Evolutionary conservation across 2,113 vertebrate genomes (phyloP).

Genomic region (Cephalopterus ornatus): DNA sequence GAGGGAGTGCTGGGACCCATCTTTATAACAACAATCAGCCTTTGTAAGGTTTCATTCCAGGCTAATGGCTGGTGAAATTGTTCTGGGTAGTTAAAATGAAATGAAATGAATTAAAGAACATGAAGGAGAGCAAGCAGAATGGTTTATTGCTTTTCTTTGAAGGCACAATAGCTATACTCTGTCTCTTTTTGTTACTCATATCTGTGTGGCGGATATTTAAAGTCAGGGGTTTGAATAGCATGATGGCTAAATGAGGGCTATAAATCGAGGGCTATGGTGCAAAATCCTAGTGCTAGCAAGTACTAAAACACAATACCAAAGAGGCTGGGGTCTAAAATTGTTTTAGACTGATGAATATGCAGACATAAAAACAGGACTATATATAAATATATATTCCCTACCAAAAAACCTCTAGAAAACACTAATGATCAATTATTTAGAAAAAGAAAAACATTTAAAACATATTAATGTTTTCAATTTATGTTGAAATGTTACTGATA

Average conservation of each 20-base stretch:
- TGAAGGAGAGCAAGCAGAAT: constrained; percentile 72
- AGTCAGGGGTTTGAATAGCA: constrained; percentile 64
- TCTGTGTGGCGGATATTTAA: constrained; percentile 71
- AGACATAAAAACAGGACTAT: not conserved
- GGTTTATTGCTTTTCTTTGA: constrained; percentile 80
- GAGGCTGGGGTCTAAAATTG: constrained; percentile 37
- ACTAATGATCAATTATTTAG: not conserved
- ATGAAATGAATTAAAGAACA: constrained; percentile 82
- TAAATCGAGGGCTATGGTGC: constrained; percentile 67
- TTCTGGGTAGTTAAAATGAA: constrained; percentile 83
- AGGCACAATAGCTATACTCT: constrained; percentile 71
- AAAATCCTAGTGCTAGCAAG: constrained; percentile 53
- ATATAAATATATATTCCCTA: not conserved
- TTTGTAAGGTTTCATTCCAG: constrained; percentile 77
- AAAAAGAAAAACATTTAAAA: not conserved
- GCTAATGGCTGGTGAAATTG: constrained; percentile 81
- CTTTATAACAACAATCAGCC: constrained; percentile 73
- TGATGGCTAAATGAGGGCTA: constrained; percentile 63
- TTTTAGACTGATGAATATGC: constrained; percentile 69
- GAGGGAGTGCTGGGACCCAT: constrained; percentile 46
- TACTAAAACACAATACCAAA: constrained; percentile 51
- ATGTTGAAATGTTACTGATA: not conserved
- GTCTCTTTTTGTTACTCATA: constrained; percentile 73
- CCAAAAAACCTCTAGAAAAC: not conserved
- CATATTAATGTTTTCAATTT: not conserved